Base-by-base conservation (phyloP, 2,888 invertebrate genomes). In the Baccha elongata region DNA sequence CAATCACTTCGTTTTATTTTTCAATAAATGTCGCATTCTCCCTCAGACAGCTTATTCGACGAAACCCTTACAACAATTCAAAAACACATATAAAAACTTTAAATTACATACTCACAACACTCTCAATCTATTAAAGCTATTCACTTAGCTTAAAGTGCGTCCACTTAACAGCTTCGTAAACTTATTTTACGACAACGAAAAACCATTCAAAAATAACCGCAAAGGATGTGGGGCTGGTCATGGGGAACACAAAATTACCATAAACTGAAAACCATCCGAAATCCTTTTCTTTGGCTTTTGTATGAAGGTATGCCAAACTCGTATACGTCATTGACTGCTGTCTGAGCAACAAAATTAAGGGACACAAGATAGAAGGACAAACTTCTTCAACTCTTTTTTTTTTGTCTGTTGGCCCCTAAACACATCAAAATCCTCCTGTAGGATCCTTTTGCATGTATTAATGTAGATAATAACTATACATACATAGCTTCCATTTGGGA, bases 91-190 rank as follows among this genome's bases (percentile, higher is more conserved):
- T 6, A 32, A 32, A 32, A 32, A 32, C 29, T 32, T 8, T 8
- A 32, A 32, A 32, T 8, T 32, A 32, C 29, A 32, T 32, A 7
- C 29, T 2, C 3, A 32, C 35, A 15, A 29, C 42, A 58, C 65
- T 26, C 15, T 23, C 65, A 58, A 40, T 40, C 42, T 64, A 44
- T 67, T 44, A 52, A 35, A 11, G 64, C 37, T 17, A 50, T 65
- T 52, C 69, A 80, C 69, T 74, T 74, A 74, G 44, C 40, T 69
- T 64, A 48, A 80, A 69, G 69, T 74, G 64, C 52, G 69, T 69
- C 80, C 69, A 80, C 80, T 80, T 74, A 69, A 80, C 69, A 80
- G 75, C 48, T 75, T 32, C 71, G 65, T 71, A 71, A 81, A 81
- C 44, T 65, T 52, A 44, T 69, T 81, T 75, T 75, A 81, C 60